A percentile compares a stretch with the other conserved stretches of the same genome.
These are phyloP conservation scores for Polypterus senegalus DNA, from an alignment of 2,113 vertebrate species.

Conservation along the genomic window DNA sequence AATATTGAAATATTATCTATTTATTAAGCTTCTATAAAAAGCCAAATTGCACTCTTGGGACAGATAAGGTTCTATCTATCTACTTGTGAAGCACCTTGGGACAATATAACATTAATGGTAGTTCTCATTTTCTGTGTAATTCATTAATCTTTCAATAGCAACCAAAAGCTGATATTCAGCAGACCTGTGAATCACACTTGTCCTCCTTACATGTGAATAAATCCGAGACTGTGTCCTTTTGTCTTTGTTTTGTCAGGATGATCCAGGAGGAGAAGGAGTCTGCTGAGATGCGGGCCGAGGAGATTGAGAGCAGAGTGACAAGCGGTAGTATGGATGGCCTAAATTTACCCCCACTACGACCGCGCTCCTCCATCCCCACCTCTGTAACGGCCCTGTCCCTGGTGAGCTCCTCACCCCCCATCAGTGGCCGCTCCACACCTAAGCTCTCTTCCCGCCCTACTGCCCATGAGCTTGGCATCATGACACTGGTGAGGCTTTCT, in stretches of 20 bases:
- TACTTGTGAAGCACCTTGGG: too few species aligned
- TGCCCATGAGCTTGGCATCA: constrained; percentile 85
- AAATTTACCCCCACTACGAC: constrained; percentile 70
- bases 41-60: too few species aligned
- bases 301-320: constrained; percentile 79
- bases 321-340: constrained; percentile 90
- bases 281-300: constrained; percentile 75
- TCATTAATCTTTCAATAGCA: too few species aligned
- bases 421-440: constrained; percentile 76
- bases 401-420: constrained; percentile 73
- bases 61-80: too few species aligned
- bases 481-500: constrained; percentile 74
- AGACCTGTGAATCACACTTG: too few species aligned
- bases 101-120: too few species aligned
- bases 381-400: constrained; percentile 83
- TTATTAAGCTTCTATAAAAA: too few species aligned
- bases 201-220: neutral
- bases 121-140: too few species aligned
- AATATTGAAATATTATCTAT: too few species aligned
- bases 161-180: too few species aligned
- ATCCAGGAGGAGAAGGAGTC: constrained; percentile 94
- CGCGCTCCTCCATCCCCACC: constrained; percentile 75
- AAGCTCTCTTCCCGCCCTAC: constrained; percentile 72
- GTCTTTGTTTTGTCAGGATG: constrained; percentile 54
- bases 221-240: neutral